phyloP scores from a whole-genome alignment of 2,113 vertebrate species.

The Alethe diademata region DNA sequence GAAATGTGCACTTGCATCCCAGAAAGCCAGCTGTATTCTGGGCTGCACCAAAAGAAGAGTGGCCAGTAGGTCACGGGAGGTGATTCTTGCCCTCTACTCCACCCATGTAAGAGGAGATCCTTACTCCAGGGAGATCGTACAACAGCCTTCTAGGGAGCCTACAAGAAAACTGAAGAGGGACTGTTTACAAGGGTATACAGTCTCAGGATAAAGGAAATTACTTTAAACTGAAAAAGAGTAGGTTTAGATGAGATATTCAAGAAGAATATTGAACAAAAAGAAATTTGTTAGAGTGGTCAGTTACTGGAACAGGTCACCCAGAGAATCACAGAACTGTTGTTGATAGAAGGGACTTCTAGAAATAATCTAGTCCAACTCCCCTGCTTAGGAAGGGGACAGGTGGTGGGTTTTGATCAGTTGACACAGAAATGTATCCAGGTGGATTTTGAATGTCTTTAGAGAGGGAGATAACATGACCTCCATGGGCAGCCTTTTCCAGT shows the following conservation, averaged over 20 bases:
- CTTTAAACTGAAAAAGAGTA: not conserved
- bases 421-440: not conserved
- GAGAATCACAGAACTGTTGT: not conserved
- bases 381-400: not conserved
- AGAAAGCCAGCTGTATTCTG: not conserved
- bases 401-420: not conserved
- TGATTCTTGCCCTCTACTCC: not conserved
- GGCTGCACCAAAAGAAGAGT: not conserved
- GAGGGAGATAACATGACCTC: not conserved
- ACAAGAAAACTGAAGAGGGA: not conserved
- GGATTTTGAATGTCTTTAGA: not conserved
- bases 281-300: not conserved
- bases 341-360: not conserved
- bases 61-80: rapidly evolving
- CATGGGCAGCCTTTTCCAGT: not conserved
- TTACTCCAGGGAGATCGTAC: rapidly evolving
- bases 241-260: not conserved
- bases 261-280: no score
- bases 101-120: no score
- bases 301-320: not conserved
- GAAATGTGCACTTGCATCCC: not conserved
- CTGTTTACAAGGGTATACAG: not conserved
- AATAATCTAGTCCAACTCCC: not conserved
- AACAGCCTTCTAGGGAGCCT: not conserved
- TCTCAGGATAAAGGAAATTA: not conserved